Evolutionary conservation across 2,113 vertebrate species (phyloP), one percentile per base, ranked within the genome.

Genomic region (Butastur rufipennis): DNA sequence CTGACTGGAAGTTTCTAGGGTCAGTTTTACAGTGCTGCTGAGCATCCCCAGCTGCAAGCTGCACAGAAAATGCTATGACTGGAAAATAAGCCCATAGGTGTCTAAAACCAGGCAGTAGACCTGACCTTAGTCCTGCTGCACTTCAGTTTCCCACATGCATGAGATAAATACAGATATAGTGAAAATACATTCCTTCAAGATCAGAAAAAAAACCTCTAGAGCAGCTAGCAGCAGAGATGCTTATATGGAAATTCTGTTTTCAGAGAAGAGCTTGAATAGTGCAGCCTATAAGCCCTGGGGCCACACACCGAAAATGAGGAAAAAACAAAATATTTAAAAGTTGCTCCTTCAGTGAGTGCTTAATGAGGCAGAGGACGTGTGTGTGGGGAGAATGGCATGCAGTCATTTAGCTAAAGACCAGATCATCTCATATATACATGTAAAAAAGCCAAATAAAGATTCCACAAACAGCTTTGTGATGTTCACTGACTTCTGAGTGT

Each of bases 271-370:
- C 68, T 90, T 85, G 61, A 87, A 68, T 29, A 90, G 71, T n/a
- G n/a, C 63, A 81, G 36, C 31, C 29, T 6, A 42, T 23, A 92
- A 86, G 18, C 52, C 93, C 43, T 50, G 70, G 58, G 71, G 90
- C 88, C 88, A 93, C 67, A 80, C 55, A 71, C 27, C 22, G 26
- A 88, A 93, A 45, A 91, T 5, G 7, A 81, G 27, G 31, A 73
- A 78, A 91, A 96, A 94, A 66, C 79, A 93, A 93, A 93, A 83
- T 86, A 94, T 92, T 93, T 91, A 61, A 1, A 89, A 90, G 40
- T 80, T 82, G 62, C 52, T 96, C 62, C 84, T 85, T 91, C 81
- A 95, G 63, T 38, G 53, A 93, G 79, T 38, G 62, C 81, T 93
- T 67, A 96, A 2, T 88, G 92, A 95, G 63, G 88, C 90, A 77